A percentile compares a stretch with the other conserved stretches of the same genome.
phyloP scores from a whole-genome alignment of 2,888 invertebrate species.

The Lagria hirta region DNA sequence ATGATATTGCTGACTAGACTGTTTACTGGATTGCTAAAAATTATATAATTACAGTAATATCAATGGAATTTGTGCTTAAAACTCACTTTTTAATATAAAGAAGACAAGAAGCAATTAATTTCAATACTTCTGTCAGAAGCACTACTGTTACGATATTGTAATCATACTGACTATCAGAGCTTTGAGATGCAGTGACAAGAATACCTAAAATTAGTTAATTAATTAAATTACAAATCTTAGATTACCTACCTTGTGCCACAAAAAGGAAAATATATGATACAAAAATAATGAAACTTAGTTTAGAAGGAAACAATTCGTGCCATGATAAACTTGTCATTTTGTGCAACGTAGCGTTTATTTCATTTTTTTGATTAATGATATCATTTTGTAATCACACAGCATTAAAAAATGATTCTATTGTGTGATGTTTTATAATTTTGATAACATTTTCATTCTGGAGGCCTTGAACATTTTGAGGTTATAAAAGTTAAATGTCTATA shows the following conservation, averaged over 20 bases:
- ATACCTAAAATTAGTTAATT: slow-evolving; percentile 66
- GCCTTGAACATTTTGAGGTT: too few relatives aligned
- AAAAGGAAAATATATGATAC: slow-evolving; percentile 84
- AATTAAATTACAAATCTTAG: slow-evolving; percentile 8
- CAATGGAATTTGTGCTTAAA: slow-evolving; percentile 9
- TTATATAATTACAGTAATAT: slow-evolving; percentile 10
- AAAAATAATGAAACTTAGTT: slow-evolving; percentile 78
- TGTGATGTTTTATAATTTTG: too few relatives aligned
- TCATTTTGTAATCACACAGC: too few relatives aligned
- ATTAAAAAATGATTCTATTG: too few relatives aligned
- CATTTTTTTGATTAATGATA: too few relatives aligned
- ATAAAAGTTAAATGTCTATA: too few relatives aligned
- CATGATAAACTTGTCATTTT: slow-evolving; percentile 52
- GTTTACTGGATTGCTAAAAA: slow-evolving; percentile 63
- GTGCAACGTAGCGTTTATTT: too few relatives aligned
- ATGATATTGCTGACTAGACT: slow-evolving; percentile 60
- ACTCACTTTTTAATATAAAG: slow-evolving; percentile 73
- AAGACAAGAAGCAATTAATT: slow-evolving; percentile 70
- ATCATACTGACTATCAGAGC: slow-evolving; percentile 74
- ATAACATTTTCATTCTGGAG: too few relatives aligned
- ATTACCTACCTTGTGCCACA: slow-evolving; percentile 81
- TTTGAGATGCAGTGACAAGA: slow-evolving; percentile 87
- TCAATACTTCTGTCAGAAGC: slow-evolving; percentile 82
- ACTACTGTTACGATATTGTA: slow-evolving; percentile 90
- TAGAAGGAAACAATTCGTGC: slow-evolving; percentile 80